Evolutionary conservation across 2,113 vertebrate genomes (phyloP).

Genomic region (Chitala chitala): DNA sequence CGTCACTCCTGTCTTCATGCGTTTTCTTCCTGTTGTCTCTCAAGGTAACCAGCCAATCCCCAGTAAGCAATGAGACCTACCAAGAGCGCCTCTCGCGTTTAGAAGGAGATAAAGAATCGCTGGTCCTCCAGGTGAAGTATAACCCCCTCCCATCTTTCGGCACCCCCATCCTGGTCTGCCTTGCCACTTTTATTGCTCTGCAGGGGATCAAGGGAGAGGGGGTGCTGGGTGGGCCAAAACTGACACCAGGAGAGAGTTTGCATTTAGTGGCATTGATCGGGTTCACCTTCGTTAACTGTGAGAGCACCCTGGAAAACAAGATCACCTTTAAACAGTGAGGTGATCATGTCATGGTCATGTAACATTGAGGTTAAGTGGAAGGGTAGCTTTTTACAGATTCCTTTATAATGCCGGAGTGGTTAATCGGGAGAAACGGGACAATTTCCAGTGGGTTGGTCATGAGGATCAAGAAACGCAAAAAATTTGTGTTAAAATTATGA

Average conservation of each 20-base stretch:
- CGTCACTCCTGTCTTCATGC: not conserved
- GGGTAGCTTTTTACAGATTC: conserved; percentile 6
- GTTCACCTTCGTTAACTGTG: not conserved
- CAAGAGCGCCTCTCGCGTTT: conserved; percentile 85
- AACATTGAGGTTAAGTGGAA: not conserved
- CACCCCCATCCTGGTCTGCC: not conserved
- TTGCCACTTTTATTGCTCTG: not conserved
- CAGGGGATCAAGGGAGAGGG: not conserved
- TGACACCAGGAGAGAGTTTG: too few species aligned
- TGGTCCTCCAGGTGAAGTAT: conserved; percentile 87
- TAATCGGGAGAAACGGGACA: too few species aligned
- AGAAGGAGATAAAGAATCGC: conserved; percentile 94
- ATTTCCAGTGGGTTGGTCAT: too few species aligned
- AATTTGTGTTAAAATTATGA: too few species aligned
- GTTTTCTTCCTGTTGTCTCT: conserved; percentile 29
- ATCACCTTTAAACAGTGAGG: not conserved
- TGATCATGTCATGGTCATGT: not conserved
- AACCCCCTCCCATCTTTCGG: too few species aligned
- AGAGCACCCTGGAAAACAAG: not conserved
- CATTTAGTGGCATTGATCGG: not conserved
- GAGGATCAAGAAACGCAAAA: too few species aligned
- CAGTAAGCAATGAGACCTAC: conserved; percentile 78
- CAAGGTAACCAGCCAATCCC: conserved; percentile 71
- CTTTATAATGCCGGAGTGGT: too few species aligned
- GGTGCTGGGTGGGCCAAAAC: not conserved